Conservation (phyloP, 2,888 invertebrate species). For the Eretmocerus hayati region DNA sequence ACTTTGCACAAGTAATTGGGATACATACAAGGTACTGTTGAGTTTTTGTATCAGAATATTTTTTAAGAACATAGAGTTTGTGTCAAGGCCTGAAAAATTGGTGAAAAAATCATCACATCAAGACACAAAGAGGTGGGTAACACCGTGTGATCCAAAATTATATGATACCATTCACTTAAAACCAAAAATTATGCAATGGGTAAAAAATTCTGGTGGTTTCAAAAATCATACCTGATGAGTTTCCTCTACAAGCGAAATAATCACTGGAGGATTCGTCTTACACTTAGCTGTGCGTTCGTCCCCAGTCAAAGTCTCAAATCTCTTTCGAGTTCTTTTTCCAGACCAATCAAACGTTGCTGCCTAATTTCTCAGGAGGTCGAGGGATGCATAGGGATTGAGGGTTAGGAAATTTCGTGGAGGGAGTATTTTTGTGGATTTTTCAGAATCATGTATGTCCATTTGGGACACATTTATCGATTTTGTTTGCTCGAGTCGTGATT, state of each 20-base stretch:
- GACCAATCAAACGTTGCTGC: slow-evolving; percentile 32
- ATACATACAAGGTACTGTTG: too few species aligned
- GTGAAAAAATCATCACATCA: too few species aligned
- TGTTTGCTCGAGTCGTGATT: slow-evolving; percentile 17
- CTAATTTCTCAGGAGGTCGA: slow-evolving; percentile 18
- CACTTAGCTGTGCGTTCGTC: slow-evolving; percentile 29
- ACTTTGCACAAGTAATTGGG: too few species aligned
- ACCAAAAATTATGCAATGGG: neutral
- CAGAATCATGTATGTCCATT: slow-evolving; percentile 25
- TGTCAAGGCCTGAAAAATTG: too few species aligned
- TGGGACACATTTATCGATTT: slow-evolving; percentile 25
- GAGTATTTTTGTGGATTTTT: slow-evolving; percentile 35
- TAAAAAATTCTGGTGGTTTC: neutral
- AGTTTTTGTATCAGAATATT: too few species aligned
- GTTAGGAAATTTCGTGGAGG: too few species aligned
- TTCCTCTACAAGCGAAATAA: slow-evolving; percentile 31
- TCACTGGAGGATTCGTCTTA: slow-evolving; percentile 30
- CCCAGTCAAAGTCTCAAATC: slow-evolving; percentile 31
- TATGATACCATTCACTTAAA: neutral
- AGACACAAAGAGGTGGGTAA: too few species aligned
- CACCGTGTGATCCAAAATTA: too few species aligned
- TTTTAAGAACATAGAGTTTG: too few species aligned
- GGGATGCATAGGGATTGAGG: slow-evolving; percentile 13
- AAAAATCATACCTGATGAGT: slow-evolving; percentile 40
- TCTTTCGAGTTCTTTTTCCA: slow-evolving; percentile 22